phyloP scores from a whole-genome alignment of 2,797 vertebrate genomes.

The Erpetoichthys calabaricus region DNA sequence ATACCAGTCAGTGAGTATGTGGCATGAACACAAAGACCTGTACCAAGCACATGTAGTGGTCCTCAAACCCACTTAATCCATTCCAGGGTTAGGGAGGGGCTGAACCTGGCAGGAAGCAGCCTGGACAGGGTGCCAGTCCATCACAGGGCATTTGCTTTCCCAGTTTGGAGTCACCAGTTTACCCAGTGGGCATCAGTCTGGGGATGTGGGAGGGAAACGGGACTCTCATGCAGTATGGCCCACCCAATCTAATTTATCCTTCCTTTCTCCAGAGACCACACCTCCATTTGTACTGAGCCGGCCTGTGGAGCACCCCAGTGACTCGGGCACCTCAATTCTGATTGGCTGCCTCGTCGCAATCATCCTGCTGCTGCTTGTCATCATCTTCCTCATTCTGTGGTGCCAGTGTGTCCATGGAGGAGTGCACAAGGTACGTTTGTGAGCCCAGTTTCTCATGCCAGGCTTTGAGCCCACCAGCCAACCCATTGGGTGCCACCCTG shows the following conservation, averaged over 20 bases:
- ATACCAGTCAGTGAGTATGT: neutral
- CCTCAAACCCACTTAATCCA: too few species aligned
- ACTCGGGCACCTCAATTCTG: constrained; percentile 58
- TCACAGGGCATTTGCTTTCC: too few species aligned
- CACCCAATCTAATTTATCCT: neutral
- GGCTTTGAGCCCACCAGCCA: constrained; percentile 1
- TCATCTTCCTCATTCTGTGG: constrained; percentile 81
- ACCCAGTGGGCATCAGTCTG: too few species aligned
- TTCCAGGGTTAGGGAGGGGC: too few species aligned
- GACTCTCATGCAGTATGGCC: neutral
- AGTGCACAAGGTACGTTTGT: constrained; percentile 67
- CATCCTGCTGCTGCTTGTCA: constrained; percentile 70
- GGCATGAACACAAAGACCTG: neutral
- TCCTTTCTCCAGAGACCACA: constrained; percentile 31
- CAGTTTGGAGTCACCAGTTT: too few species aligned
- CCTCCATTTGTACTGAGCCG: constrained; percentile 40
- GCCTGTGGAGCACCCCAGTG: constrained; percentile 34
- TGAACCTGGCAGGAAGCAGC: constrained; percentile 25
- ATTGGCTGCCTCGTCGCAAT: constrained; percentile 82
- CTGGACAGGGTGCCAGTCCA: neutral
- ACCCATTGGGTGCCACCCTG: neutral
- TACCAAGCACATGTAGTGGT: neutral
- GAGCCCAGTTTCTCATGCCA: neutral
- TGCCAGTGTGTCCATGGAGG: constrained; percentile 78
- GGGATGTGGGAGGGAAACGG: neutral